A percentile compares a stretch with the other conserved stretches of the same genome.
Evolutionary conservation across 30 jellyfish, hydroid and myxozoan genomes (phyloP).

Genomic region (Aurelia aurita): DNA sequence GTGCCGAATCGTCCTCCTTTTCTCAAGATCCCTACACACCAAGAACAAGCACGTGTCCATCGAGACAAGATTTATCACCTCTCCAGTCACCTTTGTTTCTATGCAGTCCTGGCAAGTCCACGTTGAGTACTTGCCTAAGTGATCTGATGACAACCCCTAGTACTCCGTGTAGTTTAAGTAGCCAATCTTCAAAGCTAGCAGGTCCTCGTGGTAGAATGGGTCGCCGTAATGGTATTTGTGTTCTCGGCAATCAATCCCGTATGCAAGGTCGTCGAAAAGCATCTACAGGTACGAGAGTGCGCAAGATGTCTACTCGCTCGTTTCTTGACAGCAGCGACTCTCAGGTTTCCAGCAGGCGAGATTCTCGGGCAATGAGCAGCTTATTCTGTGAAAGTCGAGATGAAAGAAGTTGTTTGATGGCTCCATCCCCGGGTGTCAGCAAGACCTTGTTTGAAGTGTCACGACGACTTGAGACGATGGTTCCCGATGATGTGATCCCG

Average conservation of each 20-base stretch:
- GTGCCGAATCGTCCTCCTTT: slow-evolving; percentile 59
- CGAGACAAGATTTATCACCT: slow-evolving; percentile 61
- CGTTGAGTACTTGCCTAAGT: slow-evolving; percentile 57
- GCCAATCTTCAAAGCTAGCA: slow-evolving; percentile 58
- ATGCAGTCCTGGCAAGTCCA: slow-evolving; percentile 64
- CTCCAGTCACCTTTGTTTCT: slow-evolving; percentile 47
- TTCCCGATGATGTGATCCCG: slow-evolving; percentile 51
- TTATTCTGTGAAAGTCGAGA: slow-evolving; percentile 40
- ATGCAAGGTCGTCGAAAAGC: slow-evolving; percentile 21
- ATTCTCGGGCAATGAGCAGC: slow-evolving; percentile 23
- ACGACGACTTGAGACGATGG: slow-evolving; percentile 62
- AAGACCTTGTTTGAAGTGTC: slow-evolving; percentile 77
- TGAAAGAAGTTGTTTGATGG: slow-evolving; percentile 38
- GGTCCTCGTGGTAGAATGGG: slow-evolving; percentile 89
- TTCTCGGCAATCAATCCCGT: slow-evolving; percentile 61
- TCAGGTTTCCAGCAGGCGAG: slow-evolving; percentile 44
- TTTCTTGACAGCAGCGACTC: slow-evolving; percentile 61
- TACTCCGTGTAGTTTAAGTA: slow-evolving; percentile 60
- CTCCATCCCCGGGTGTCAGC: slow-evolving; percentile 88
- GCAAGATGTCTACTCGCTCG: slow-evolving; percentile 24
- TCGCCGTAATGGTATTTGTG: slow-evolving; percentile 79
- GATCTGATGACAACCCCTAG: slow-evolving; percentile 60
- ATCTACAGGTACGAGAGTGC: slow-evolving; percentile 8
- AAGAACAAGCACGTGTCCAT: slow-evolving; percentile 54
- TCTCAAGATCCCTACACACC: slow-evolving; percentile 63